Percentiles rank a stretch among this genome's conserved stretches.
Conservation (phyloP, 1,140 invertebrate species). For the Ylistrum balloti region DNA sequence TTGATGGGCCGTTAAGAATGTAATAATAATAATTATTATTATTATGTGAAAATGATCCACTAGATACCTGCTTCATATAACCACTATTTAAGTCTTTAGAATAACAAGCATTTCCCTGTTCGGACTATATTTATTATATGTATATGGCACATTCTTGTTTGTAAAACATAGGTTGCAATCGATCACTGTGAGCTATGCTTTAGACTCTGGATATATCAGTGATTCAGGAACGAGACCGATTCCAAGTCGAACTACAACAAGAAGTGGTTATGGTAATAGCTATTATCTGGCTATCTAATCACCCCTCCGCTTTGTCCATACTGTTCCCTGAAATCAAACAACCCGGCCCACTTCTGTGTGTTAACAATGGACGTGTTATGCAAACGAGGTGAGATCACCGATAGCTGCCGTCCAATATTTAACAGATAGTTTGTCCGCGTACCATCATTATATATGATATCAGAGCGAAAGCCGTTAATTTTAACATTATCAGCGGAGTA, state of each 20-base stretch:
- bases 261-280: not conserved
- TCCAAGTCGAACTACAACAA: not conserved
- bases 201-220: too few relatives aligned
- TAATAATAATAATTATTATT: too few relatives aligned
- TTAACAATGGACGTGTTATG: conserved; percentile 8
- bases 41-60: too few relatives aligned
- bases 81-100: too few relatives aligned
- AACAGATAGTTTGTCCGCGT: conserved; percentile 24
- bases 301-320: not conserved
- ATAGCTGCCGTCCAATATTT: not conserved
- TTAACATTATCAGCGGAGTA: conserved; percentile 17
- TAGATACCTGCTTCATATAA: too few relatives aligned
- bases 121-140: too few relatives aligned
- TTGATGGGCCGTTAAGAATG: too few relatives aligned
- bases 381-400: not conserved
- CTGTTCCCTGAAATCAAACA: conserved; percentile 20
- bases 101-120: too few relatives aligned
- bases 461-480: not conserved
- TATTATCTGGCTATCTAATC: not conserved
- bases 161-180: too few relatives aligned
- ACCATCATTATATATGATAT: conserved; percentile 33
- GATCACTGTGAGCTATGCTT: too few relatives aligned
- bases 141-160: too few relatives aligned
- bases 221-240: not conserved
- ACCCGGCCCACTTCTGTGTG: not conserved